phyloP scores from a whole-genome alignment of 2,888 invertebrate species.

The Oxycera nigricornis region DNA sequence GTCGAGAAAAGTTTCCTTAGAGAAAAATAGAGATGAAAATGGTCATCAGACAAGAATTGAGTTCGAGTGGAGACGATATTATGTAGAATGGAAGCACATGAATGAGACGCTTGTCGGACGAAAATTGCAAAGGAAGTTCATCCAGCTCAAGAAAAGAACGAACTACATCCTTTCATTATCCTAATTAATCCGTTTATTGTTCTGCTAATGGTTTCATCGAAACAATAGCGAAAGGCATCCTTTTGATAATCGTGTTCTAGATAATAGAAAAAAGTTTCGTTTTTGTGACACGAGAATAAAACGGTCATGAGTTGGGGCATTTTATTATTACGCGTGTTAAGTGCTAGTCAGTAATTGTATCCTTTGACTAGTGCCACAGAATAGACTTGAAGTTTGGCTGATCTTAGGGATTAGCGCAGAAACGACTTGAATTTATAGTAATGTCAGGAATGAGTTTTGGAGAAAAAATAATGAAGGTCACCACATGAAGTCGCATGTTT shows the following conservation, averaged over 20 bases:
- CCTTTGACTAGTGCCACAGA: conserved; percentile 27
- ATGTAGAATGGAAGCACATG: not conserved
- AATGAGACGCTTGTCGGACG: not conserved
- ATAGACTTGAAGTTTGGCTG: conserved; percentile 9
- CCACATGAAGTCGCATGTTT: conserved; percentile 14
- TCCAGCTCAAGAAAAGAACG: conserved; percentile 35
- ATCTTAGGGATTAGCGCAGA: not conserved
- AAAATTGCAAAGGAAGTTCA: conserved; percentile 35
- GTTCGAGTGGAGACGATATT: not conserved
- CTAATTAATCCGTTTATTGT: conserved; percentile 48
- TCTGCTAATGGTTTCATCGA: conserved; percentile 45
- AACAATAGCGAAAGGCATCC: conserved; percentile 44
- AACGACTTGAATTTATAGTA: not conserved
- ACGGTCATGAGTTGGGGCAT: conserved; percentile 41
- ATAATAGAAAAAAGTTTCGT: conserved; percentile 44
- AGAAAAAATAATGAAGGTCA: conserved; percentile 12
- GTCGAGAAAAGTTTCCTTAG: conserved; percentile 12
- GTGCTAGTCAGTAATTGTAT: conserved; percentile 41
- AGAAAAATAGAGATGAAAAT: conserved; percentile 32
- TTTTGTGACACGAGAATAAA: conserved; percentile 36
- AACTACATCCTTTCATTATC: conserved; percentile 47
- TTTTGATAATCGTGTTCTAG: conserved; percentile 42
- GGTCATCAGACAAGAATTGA: conserved; percentile 14
- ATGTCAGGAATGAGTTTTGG: not conserved
- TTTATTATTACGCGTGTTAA: conserved; percentile 46